Conservation (phyloP, 1,140 invertebrate genomes). For the Temnothorax curvispinosus region DNA sequence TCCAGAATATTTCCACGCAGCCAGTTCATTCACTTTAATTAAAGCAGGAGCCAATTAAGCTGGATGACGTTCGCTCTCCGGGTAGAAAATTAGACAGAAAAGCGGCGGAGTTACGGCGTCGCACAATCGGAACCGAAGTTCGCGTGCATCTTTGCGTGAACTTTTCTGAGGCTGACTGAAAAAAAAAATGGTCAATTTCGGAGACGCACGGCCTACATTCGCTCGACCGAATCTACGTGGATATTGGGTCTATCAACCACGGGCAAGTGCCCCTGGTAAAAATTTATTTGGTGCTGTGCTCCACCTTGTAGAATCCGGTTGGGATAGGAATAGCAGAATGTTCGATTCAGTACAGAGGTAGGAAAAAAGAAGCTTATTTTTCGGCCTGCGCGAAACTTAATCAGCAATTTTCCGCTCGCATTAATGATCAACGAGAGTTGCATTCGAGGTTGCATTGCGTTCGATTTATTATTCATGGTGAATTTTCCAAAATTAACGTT, state of each 20-base stretch:
- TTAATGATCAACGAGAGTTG: neutral
- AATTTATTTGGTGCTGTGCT: conserved; percentile 42
- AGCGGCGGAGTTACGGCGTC: neutral
- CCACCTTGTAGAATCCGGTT: conserved; percentile 21
- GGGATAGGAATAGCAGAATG: neutral
- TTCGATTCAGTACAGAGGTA: neutral
- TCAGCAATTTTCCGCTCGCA: conserved; percentile 22
- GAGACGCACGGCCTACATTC: neutral
- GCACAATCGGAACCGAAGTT: neutral
- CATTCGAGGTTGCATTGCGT: too few species aligned
- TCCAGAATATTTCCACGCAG: conserved; percentile 16
- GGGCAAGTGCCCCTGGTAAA: conserved; percentile 8
- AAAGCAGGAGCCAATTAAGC: conserved; percentile 43
- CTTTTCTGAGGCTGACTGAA: neutral
- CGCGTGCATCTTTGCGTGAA: neutral
- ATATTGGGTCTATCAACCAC: conserved; percentile 45
- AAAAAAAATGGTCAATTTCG: conserved; percentile 23
- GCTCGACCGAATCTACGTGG: conserved; percentile 39
- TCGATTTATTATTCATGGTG: neutral
- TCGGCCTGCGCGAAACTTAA: neutral
- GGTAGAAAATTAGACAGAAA: conserved; percentile 42
- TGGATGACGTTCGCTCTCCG: neutral
- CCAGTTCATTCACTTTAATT: conserved; percentile 27
- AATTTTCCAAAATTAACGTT: neutral
- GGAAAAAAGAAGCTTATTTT: neutral